Conservation (phyloP, 2,113 vertebrate species). For the Solea solea region DNA sequence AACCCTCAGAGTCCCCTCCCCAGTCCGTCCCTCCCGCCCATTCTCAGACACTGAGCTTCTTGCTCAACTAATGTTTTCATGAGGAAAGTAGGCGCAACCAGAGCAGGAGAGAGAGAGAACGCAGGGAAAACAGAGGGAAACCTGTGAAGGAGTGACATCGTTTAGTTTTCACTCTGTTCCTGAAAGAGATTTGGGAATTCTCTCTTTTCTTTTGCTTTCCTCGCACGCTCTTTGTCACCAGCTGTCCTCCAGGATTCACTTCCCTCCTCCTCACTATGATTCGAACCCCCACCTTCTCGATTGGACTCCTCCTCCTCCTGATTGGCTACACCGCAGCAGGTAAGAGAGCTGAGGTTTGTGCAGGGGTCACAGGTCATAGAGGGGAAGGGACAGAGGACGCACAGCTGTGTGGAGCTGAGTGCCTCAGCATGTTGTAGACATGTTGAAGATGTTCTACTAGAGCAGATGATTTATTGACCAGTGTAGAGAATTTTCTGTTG, state of each 20-base stretch:
- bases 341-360: slow-evolving; percentile 51
- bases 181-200: background rate
- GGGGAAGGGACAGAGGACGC: background rate
- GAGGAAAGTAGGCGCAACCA: slow-evolving; percentile 66
- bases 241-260: slow-evolving; percentile 21
- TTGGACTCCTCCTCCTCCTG: slow-evolving; percentile 72
- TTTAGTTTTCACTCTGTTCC: background rate
- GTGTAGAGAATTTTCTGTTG: background rate
- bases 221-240: slow-evolving; percentile 19
- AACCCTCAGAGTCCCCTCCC: slow-evolving; percentile 57
- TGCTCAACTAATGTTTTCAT: slow-evolving; percentile 74
- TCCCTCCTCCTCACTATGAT: slow-evolving; percentile 60
- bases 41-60: slow-evolving; percentile 67
- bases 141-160: background rate
- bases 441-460: background rate
- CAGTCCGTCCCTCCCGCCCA: slow-evolving; percentile 45
- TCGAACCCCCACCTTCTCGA: background rate
- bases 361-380: slow-evolving; percentile 28
- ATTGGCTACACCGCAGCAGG: slow-evolving; percentile 75
- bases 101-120: slow-evolving; percentile 27
- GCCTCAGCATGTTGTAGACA: background rate
- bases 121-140: slow-evolving; percentile 13
- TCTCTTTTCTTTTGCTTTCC: slow-evolving; percentile 3
- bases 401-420: background rate
- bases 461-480: slow-evolving; percentile 1